Evolutionary conservation across 1,140 invertebrate species (phyloP).

Genomic region (Caenorhabditis briggsae): DNA sequence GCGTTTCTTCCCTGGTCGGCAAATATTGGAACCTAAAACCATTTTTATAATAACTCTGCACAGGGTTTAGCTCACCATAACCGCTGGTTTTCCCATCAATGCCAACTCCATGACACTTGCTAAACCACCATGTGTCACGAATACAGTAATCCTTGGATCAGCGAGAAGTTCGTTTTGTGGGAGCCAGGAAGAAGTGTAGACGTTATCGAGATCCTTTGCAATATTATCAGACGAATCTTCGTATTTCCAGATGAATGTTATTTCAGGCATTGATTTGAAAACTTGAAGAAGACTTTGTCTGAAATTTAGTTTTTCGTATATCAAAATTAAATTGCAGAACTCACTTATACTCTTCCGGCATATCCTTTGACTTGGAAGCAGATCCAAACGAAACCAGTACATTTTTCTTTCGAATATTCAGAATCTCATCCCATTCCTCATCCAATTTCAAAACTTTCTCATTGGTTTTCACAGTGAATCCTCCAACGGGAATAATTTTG

Average conservation of each 20-base stretch:
- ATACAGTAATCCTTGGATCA: constrained; percentile 65
- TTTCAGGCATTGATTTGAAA: constrained; percentile 53
- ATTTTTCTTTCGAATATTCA: constrained; percentile 57
- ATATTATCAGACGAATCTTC: constrained; percentile 52
- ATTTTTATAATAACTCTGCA: too few species aligned
- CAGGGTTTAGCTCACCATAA: constrained; percentile 63
- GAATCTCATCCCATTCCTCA: constrained; percentile 57
- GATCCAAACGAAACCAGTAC: constrained; percentile 69
- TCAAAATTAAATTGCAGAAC: neutral
- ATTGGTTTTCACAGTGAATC: constrained; percentile 58
- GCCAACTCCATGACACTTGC: constrained; percentile 69
- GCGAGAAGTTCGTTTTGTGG: constrained; percentile 66
- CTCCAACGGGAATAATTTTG: constrained; percentile 63
- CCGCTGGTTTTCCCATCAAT: constrained; percentile 67
- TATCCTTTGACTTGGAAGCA: constrained; percentile 59
- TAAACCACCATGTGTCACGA: constrained; percentile 72
- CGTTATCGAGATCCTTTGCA: constrained; percentile 55
- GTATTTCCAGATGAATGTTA: constrained; percentile 68
- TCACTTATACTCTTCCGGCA: constrained; percentile 62
- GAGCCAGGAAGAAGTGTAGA: constrained; percentile 61
- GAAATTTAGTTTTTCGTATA: neutral
- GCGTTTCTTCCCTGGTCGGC: constrained; percentile 69
- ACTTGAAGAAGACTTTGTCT: constrained; percentile 47
- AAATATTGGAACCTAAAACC: constrained; percentile 67
- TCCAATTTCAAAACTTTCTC: neutral